Evolutionary conservation across 2,888 invertebrate species (phyloP).

Genomic region (Nymphalis c-album): DNA sequence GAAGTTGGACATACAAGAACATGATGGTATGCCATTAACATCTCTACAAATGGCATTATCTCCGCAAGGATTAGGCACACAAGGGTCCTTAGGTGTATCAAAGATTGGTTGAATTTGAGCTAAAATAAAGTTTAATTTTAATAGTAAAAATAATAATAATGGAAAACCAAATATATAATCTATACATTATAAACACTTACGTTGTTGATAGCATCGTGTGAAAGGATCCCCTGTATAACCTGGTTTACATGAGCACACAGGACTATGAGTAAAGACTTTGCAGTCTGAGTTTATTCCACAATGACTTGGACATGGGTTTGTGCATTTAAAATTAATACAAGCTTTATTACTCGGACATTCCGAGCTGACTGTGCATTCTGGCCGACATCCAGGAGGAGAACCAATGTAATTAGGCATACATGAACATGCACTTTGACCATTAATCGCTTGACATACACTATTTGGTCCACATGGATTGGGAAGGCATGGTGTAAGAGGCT

Average conservation of each 20-base stretch:
- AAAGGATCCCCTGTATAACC: conserved; percentile 86
- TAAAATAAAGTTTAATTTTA: conserved; percentile 42
- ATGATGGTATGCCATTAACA: conserved; percentile 82
- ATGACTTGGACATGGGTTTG: conserved; percentile 87
- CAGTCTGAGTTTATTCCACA: conserved; percentile 87
- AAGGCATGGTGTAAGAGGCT: conserved; percentile 81
- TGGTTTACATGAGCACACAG: conserved; percentile 86
- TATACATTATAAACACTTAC: conserved; percentile 55
- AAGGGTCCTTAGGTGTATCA: conserved; percentile 81
- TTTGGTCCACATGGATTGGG: conserved; percentile 90
- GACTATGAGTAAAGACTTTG: conserved; percentile 88
- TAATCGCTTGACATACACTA: conserved; percentile 86
- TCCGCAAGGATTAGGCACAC: conserved; percentile 86
- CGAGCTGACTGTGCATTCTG: conserved; percentile 89
- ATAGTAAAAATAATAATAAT: neutral
- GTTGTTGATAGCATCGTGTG: conserved; percentile 81
- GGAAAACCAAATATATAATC: neutral
- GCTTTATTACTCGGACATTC: conserved; percentile 88
- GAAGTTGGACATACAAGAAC: conserved; percentile 84
- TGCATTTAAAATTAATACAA: conserved; percentile 89
- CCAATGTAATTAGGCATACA: conserved; percentile 87
- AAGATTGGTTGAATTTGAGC: conserved; percentile 53
- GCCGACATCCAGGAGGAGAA: conserved; percentile 88
- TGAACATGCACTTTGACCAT: conserved; percentile 87
- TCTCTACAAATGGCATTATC: conserved; percentile 84